Base-by-base conservation (phyloP, 2,113 vertebrate genomes). In the Oxyura jamaicensis region DNA sequence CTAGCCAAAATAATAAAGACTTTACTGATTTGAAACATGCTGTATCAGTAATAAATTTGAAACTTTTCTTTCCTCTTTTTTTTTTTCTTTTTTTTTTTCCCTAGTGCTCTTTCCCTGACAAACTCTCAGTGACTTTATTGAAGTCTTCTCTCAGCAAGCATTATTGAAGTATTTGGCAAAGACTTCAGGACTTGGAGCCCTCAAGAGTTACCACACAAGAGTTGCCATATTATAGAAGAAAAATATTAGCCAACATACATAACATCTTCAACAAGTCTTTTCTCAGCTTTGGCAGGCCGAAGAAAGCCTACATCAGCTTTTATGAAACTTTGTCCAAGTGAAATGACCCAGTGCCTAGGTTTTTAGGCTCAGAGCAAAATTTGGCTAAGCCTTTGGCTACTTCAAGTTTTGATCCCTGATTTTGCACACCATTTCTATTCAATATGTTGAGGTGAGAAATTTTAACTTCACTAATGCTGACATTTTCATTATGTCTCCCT, bases 401-500 rank as follows among this genome's bases (percentile, higher is more conserved):
- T 36, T 18, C 3, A 25, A 26, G 13, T 50, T 71, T 71, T 88
- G 35, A 11, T 36, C 20, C 22, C 33, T 39, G 31, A 29, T 35
- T 59, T 67, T 17, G 39, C 56, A 36, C 18, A 3, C 6, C 13
- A 10, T 33, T 79, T 48, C 9, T 48, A 7, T 7, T 35, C 62
- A 21, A 0, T 42, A 25, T 55, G 52, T 68, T 60, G 46, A 42
- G n/a, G 13, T 71, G 72, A 78, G 46, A 80, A 62, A 59, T 62
- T 83, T 33, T 33, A 48, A 41, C 71, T 91, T 62, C 42, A 31
- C 39, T 79, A 74, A 69, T 48, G n/a, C 22, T 83, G 82, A 68
- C 17, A 18, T 86, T 93, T 92, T 83, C 81, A 88, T 86, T 73
- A 90, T 76, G 44, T 44, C 50, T 94, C 53, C 22, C 31, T 76